Evolutionary conservation across 2,113 vertebrate genomes (phyloP), one percentile per base, ranked within the genome.

Genomic region (Proterorhinus semilunaris): DNA sequence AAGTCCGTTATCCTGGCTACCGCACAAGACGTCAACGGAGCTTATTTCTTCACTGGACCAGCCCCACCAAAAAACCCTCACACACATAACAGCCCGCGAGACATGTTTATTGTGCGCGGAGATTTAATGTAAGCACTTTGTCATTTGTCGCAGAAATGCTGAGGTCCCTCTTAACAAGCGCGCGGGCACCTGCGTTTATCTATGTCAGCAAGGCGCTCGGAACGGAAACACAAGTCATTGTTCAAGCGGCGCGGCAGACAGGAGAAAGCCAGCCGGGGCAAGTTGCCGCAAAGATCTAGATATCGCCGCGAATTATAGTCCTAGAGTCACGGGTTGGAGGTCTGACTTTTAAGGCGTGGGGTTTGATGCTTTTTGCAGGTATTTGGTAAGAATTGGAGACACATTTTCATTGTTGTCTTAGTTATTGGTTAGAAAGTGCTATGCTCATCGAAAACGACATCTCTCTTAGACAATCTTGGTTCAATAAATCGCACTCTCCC

Each of bases 91-190:
- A 50, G 69, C 64, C 55, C 6, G 44, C 62, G 43, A n/a, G 49
- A 65, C 46, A 65, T 46, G 76, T 70, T 65, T 65, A 67, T 48
- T 17, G 42, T 13, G 46, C 53, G 42, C 51, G 7, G 21, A 64
- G 52, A 69, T 36, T 68, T 64, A 76, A 74, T 50, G 70, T 55
- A 65, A 59, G 55, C 21, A 48, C 42, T 59, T 78, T 71, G 61
- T 68, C 65, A 71, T 52, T 69, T 63, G 68, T 48, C 58, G 53
- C 27, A 53, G 62, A 71, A 36, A 10, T 16, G 57, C 51, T 61
- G 62, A 66, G 58, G 51, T 27, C 43, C 58, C 43, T 53, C 62
- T 58, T 72, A 51, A 62, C 11, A 62, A 61, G 43, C 52, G 49
- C 45, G 43, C 11, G 12, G 12, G 27, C 44, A 47, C 27, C 52